Conservation (phyloP, 64 coral and sea anemone genomes). For the Platygyra sinensis region DNA sequence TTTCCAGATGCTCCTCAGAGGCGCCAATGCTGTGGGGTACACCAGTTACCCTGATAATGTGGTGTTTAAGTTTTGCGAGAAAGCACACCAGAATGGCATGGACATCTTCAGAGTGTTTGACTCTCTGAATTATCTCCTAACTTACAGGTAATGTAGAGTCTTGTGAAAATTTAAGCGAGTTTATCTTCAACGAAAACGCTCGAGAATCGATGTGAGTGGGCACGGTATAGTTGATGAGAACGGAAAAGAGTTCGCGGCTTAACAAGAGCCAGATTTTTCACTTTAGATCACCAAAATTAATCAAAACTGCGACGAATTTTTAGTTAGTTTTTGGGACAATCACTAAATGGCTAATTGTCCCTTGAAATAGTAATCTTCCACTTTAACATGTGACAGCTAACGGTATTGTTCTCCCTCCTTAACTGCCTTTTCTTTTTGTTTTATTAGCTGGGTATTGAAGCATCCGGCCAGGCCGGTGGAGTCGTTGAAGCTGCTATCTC, state of each 20-base stretch:
- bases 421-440: neutral
- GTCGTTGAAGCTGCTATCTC: slow-evolving; percentile 97
- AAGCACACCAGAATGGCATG: slow-evolving; percentile 93
- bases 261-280: too few relatives aligned
- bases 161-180: too few relatives aligned
- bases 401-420: neutral
- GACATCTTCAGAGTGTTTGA: slow-evolving; percentile 98
- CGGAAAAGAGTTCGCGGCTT: too few relatives aligned
- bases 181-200: too few relatives aligned
- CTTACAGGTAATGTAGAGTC: slow-evolving; percentile 70
- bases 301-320: too few relatives aligned
- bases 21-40: slow-evolving; percentile 93
- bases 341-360: too few relatives aligned
- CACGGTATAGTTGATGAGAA: too few relatives aligned
- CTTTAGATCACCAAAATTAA: too few relatives aligned
- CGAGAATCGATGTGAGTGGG: too few relatives aligned
- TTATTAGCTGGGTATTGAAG: slow-evolving; percentile 95
- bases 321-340: too few relatives aligned
- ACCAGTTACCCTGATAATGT: slow-evolving; percentile 99
- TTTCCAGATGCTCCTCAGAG: slow-evolving; percentile 93
- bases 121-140: slow-evolving; percentile 97
- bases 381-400: neutral
- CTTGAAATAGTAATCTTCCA: too few relatives aligned
- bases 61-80: slow-evolving; percentile 96
- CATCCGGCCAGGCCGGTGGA: slow-evolving; percentile 78